A percentile compares a stretch with the other conserved stretches of the same genome.
Evolutionary conservation across 2,113 vertebrate genomes (phyloP).

Genomic region (Pituophis catenifer): DNA sequence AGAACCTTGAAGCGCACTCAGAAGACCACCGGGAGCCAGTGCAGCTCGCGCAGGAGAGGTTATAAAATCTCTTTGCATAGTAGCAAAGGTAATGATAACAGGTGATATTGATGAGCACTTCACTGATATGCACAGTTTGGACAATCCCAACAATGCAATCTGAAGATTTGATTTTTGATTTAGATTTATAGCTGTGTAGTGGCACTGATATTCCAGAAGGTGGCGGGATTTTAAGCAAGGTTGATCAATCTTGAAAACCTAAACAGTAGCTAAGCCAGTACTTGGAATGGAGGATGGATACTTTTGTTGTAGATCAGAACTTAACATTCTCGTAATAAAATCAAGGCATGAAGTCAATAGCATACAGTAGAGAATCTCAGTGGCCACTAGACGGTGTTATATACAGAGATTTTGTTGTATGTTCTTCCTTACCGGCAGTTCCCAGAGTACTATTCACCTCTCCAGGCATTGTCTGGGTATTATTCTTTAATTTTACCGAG

Average conservation of each 20-base stretch:
- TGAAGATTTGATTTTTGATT: neutral
- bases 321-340: neutral
- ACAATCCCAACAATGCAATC: neutral
- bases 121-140: neutral
- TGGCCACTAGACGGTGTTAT: neutral
- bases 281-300: neutral
- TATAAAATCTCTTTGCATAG: neutral
- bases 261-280: neutral
- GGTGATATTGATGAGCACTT: neutral
- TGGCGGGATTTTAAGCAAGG: neutral
- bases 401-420: neutral
- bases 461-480: slow-evolving; percentile 97
- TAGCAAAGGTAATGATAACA: neutral
- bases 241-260: neutral
- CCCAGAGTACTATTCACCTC: slow-evolving; percentile 98
- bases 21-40: no score
- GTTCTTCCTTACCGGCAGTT: slow-evolving; percentile 84
- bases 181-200: neutral
- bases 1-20: no score
- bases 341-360: neutral
- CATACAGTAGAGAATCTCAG: neutral
- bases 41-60: no score
- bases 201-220: neutral
- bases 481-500: slow-evolving; percentile 97
- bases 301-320: neutral